These are phyloP conservation scores for Epinephelus coioides DNA, from an alignment of 2,797 vertebrate species.

Conservation along the genomic window DNA sequence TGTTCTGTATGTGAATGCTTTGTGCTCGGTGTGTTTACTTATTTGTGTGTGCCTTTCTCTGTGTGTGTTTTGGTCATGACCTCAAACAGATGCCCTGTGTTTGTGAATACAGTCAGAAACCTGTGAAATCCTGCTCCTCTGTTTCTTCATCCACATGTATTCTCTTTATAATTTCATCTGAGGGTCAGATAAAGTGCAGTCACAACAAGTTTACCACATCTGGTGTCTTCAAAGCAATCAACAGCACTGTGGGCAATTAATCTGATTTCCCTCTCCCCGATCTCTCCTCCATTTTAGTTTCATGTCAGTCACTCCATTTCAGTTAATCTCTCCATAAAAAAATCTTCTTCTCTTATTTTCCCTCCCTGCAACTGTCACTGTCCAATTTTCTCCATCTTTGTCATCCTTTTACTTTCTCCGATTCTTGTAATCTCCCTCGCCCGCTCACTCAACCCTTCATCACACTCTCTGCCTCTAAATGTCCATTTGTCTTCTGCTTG, in stretches of 20 bases:
- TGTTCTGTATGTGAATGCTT: conserved; percentile 49
- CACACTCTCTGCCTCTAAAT: conserved; percentile 65
- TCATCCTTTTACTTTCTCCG: conserved; percentile 65
- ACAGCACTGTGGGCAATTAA: conserved; percentile 67
- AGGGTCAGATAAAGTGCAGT: conserved; percentile 43
- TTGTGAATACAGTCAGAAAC: conserved; percentile 19
- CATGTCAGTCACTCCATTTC: conserved; percentile 74
- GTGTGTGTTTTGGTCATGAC: conserved; percentile 41
- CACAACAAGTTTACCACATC: conserved; percentile 55
- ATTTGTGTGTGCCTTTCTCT: conserved; percentile 38
- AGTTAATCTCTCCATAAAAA: conserved; percentile 66
- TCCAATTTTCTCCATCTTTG: conserved; percentile 80
- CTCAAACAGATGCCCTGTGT: conserved; percentile 10
- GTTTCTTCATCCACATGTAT: not conserved
- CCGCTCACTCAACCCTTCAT: conserved; percentile 62
- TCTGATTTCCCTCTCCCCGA: conserved; percentile 65
- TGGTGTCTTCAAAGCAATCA: conserved; percentile 63
- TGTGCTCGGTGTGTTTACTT: conserved; percentile 44
- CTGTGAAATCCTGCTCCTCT: conserved; percentile 16
- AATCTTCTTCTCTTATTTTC: conserved; percentile 54
- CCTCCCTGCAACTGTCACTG: conserved; percentile 68
- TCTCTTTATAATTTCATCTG: conserved; percentile 17
- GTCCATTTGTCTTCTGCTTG: conserved; percentile 79
- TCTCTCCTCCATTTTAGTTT: conserved; percentile 69
- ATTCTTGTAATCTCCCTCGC: conserved; percentile 72